Conservation (phyloP, 2,888 invertebrate species). For the Helleia helle region DNA sequence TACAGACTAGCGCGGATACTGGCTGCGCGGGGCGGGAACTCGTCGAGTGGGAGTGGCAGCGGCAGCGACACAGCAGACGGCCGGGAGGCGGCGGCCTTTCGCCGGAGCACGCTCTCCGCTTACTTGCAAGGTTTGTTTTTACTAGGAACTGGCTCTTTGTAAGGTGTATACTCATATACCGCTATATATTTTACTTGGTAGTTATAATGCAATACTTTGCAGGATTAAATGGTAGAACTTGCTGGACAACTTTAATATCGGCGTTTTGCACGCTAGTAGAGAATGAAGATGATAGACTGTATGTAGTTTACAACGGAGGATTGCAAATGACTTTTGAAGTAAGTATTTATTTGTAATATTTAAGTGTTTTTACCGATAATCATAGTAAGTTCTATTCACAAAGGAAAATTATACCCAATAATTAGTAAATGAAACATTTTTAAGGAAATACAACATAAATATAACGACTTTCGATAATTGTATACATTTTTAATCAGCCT, state of each 20-base stretch:
- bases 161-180: too few species aligned
- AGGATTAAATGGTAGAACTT: constrained; percentile 90
- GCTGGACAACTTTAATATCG: constrained; percentile 95
- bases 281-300: constrained; percentile 89
- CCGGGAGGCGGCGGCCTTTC: constrained; percentile 88
- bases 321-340: constrained; percentile 86
- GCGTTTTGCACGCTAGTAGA: constrained; percentile 92
- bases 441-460: too few species aligned
- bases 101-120: constrained; percentile 88
- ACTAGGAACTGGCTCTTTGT: too few species aligned
- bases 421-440: too few species aligned
- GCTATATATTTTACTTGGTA: too few species aligned
- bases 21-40: constrained; percentile 82
- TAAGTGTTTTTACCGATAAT: too few species aligned
- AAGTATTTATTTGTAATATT: too few species aligned
- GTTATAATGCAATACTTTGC: constrained; percentile 17
- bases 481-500: too few species aligned
- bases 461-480: too few species aligned
- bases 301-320: constrained; percentile 93
- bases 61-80: constrained; percentile 74
- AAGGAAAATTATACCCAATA: too few species aligned
- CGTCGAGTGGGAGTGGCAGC: constrained; percentile 81
- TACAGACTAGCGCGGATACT: constrained; percentile 85
- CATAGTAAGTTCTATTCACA: too few species aligned
- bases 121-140: constrained; percentile 82